Evolutionary conservation across 2,113 vertebrate genomes (phyloP).

Genomic region (Sylvilagus bachmani): DNA sequence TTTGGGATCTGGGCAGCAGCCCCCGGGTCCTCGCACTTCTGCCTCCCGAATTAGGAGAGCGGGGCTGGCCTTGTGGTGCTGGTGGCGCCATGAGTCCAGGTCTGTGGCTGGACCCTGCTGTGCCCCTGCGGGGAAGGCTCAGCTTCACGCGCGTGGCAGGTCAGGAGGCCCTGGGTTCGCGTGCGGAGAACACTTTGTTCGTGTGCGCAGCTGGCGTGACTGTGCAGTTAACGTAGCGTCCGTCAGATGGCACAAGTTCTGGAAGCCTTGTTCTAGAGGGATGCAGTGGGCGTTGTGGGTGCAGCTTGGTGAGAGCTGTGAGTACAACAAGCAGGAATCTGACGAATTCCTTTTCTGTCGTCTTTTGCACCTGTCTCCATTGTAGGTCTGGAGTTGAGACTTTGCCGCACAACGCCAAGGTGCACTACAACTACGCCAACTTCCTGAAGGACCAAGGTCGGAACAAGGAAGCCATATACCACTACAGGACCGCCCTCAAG

Average conservation of each 20-base stretch:
- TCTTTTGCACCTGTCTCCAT: neutral
- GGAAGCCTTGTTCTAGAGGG: neutral
- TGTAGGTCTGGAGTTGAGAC: conserved; percentile 97
- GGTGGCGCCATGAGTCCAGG: rapidly evolving
- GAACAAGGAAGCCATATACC: conserved; percentile 93
- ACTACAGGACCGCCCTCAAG: conserved; percentile 95
- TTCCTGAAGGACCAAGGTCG: conserved; percentile 96
- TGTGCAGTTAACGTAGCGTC: neutral
- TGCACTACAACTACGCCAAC: conserved; percentile 99
- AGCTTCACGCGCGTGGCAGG: neutral
- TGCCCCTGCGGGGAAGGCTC: neutral
- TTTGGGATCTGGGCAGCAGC: neutral
- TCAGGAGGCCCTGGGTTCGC: neutral
- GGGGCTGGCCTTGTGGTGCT: too few relatives aligned
- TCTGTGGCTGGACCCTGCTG: neutral
- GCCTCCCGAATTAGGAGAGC: neutral
- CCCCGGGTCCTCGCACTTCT: rapidly evolving
- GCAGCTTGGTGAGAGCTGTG: neutral
- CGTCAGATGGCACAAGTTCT: neutral
- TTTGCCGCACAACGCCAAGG: conserved; percentile 98
- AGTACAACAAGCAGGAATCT: neutral
- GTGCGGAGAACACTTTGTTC: neutral
- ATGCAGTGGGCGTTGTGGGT: neutral
- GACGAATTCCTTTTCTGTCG: neutral
- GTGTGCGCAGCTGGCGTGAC: neutral